Percentiles rank a stretch among this genome's conserved stretches.
phyloP scores from a whole-genome alignment of 2,797 vertebrate genomes.

The Apogon talboti region DNA sequence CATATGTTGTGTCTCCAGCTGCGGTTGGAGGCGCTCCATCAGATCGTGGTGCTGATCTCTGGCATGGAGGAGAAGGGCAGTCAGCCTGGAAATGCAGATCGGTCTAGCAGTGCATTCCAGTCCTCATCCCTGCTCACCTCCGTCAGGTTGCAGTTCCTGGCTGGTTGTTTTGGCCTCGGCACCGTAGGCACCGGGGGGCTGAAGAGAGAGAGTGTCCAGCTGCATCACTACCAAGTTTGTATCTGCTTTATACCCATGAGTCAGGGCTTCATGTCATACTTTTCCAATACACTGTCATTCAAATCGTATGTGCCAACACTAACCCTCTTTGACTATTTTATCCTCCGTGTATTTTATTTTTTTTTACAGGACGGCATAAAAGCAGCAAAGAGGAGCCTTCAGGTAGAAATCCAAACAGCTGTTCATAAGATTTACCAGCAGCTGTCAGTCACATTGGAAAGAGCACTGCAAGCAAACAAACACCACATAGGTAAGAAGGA shows the following conservation, averaged over 20 bases:
- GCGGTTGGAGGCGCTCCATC: conserved; percentile 95
- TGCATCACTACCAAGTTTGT: conserved; percentile 96
- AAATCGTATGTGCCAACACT: too few relatives aligned
- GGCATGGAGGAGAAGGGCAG: conserved; percentile 98
- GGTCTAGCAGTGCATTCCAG: conserved; percentile 86
- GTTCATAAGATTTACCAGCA: conserved; percentile 99
- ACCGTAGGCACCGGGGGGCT: conserved; percentile 88
- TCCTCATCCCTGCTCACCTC: conserved; percentile 94
- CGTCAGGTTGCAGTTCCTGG: conserved; percentile 95
- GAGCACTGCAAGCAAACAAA: conserved; percentile 95
- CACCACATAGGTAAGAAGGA: conserved; percentile 91
- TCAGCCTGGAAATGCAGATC: conserved; percentile 76
- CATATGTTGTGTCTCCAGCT: conserved; percentile 79
- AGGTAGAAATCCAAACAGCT: conserved; percentile 95
- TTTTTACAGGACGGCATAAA: conserved; percentile 91
- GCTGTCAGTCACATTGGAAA: conserved; percentile 93
- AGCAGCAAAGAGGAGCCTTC: conserved; percentile 93
- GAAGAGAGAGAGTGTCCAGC: conserved; percentile 93
- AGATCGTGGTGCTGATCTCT: conserved; percentile 94
- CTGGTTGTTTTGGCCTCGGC: conserved; percentile 95
- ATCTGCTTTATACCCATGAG: neutral
- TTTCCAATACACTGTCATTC: neutral
- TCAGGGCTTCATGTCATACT: too few relatives aligned
- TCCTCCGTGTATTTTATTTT: neutral
- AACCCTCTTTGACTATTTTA: neutral